Percentiles rank a stretch among this genome's conserved stretches.
phyloP scores from a whole-genome alignment of 2,888 invertebrate species.

The Parnassius mnemosyne region DNA sequence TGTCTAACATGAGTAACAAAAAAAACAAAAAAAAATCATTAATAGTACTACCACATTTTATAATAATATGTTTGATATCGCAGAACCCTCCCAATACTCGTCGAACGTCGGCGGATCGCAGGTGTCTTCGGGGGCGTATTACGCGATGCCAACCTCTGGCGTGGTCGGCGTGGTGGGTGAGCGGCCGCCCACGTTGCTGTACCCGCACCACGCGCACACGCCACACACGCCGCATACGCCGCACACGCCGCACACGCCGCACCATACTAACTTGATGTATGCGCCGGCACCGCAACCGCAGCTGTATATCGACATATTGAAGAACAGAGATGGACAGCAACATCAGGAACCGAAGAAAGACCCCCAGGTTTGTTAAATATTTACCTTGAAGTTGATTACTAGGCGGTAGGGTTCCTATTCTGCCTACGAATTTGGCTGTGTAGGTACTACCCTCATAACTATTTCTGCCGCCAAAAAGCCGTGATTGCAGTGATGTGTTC shows the following conservation, averaged over 20 bases:
- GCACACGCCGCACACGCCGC: conserved; percentile 56
- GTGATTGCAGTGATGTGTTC: too few relatives aligned
- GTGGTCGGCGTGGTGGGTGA: conserved; percentile 68
- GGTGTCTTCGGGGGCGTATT: conserved; percentile 58
- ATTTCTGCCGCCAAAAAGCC: too few relatives aligned
- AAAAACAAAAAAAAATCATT: too few relatives aligned
- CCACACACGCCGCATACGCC: conserved; percentile 58
- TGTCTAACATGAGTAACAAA: too few relatives aligned
- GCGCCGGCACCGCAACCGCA: conserved; percentile 68
- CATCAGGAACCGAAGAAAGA: conserved; percentile 68
- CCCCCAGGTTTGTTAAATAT: conserved; percentile 45
- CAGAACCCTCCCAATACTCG: conserved; percentile 67
- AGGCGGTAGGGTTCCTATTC: too few relatives aligned
- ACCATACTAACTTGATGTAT: conserved; percentile 60
- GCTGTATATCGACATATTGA: conserved; percentile 67
- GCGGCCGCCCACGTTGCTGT: conserved; percentile 65
- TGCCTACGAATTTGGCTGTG: too few relatives aligned
- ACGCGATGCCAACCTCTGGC: conserved; percentile 65
- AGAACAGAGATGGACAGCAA: conserved; percentile 62
- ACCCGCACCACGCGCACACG: conserved; percentile 68
- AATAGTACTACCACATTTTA: too few relatives aligned
- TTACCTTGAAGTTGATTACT: not conserved
- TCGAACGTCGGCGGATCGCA: conserved; percentile 57
- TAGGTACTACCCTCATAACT: too few relatives aligned
- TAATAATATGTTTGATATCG: not conserved